A percentile compares a stretch with the other conserved stretches of the same genome.
Evolutionary conservation across 1,140 invertebrate species (phyloP).

Genomic region (Drosophila lini): DNA sequence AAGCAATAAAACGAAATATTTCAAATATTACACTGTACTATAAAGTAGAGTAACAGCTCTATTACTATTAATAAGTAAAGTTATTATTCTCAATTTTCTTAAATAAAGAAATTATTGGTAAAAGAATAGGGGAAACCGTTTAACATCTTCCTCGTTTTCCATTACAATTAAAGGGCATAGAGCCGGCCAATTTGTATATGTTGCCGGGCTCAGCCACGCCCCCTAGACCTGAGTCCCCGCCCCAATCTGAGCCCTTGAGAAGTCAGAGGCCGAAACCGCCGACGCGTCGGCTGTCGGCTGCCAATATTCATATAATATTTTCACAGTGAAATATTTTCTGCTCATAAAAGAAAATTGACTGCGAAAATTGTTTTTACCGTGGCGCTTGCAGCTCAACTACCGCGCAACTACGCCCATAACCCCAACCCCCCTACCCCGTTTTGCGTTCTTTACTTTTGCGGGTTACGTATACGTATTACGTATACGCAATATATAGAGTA

Average conservation of each 20-base stretch:
- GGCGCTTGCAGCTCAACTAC: slow-evolving; percentile 37
- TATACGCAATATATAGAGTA: slow-evolving; percentile 13
- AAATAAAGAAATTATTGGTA: neutral
- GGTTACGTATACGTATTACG: slow-evolving; percentile 6
- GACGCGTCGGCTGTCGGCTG: slow-evolving; percentile 48
- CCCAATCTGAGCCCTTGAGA: slow-evolving; percentile 1
- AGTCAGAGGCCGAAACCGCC: slow-evolving; percentile 31
- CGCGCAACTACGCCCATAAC: neutral
- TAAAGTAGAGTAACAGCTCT: no score
- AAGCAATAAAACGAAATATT: neutral
- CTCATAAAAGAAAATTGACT: slow-evolving; percentile 83
- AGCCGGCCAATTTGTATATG: slow-evolving; percentile 1
- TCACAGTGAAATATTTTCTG: slow-evolving; percentile 72
- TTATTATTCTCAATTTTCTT: neutral
- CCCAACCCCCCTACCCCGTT: no score
- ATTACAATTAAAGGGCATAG: slow-evolving; percentile 16
- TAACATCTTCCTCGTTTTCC: neutral
- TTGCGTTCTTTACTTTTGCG: slow-evolving; percentile 11
- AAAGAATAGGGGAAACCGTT: neutral
- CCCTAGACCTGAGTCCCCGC: neutral
- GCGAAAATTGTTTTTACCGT: slow-evolving; percentile 79
- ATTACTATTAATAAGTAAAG: neutral
- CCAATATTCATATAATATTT: slow-evolving; percentile 80
- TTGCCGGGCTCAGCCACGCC: slow-evolving; percentile 5
- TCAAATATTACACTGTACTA: neutral